A percentile compares a stretch with the other conserved stretches of the same genome.
These are phyloP conservation scores for Sebastes taczanowskii DNA, from an alignment of 2,797 vertebrate species.

Conservation along the genomic window DNA sequence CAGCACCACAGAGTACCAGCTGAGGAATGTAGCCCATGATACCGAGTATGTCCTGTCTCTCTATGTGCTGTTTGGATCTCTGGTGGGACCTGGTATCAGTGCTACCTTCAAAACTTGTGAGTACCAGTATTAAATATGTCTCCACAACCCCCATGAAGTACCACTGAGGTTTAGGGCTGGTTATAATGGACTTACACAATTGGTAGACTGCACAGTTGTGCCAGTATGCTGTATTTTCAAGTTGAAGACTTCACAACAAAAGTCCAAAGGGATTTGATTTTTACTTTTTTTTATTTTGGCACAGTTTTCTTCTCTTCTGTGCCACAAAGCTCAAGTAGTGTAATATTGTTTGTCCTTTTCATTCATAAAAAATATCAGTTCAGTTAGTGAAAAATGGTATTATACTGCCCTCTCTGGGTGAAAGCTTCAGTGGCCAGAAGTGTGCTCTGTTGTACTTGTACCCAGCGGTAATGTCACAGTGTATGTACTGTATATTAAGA, in stretches of 20 bases:
- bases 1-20: constrained; percentile 79
- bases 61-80: constrained; percentile 88
- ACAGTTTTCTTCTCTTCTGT: background rate
- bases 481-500: no score
- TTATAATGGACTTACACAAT: background rate
- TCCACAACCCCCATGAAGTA: background rate
- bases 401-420: no score
- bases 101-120: constrained; percentile 90
- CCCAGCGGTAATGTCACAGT: background rate
- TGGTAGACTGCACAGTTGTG: background rate
- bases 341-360: background rate
- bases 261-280: background rate
- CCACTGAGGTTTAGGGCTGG: background rate
- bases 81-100: constrained; percentile 87
- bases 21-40: constrained; percentile 85
- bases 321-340: background rate
- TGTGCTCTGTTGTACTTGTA: background rate
- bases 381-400: no score
- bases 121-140: constrained; percentile 44
- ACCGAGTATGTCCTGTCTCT: constrained; percentile 90
- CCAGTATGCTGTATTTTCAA: background rate
- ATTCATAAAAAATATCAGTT: background rate
- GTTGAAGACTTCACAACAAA: background rate
- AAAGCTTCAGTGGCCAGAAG: no score
- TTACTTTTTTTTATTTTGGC: background rate